Base-by-base conservation (phyloP, 2,113 vertebrate species). In the Myotis davidii region DNA sequence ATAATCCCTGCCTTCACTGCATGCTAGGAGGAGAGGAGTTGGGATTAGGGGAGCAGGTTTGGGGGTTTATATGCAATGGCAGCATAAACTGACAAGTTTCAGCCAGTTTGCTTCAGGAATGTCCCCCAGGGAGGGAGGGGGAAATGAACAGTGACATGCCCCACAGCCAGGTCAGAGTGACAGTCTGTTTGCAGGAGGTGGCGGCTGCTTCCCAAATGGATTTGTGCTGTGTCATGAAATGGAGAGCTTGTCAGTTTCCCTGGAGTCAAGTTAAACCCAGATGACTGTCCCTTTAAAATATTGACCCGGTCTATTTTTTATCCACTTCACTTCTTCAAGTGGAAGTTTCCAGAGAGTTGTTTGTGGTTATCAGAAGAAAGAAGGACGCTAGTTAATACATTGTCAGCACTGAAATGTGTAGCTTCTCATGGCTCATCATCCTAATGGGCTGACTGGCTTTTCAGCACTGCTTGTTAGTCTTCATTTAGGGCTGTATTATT, bases 381-480 rank as follows among this genome's bases (percentile, higher is more conserved):
- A 37, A 81, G n/a, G 52, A 54, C 82, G 27, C 54, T 42, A 4
- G 50, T 18, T 16, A 50, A 13, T 56, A 39, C 5, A 9, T 5
- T 0, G 1, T 50, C 59, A 87, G 39, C 32, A 39, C 32, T 8
- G 21, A 23, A 67, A 56, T 4, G 81, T 76, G 16, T 42, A 48
- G 13, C 27, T 2, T 85, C 64, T 81, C 48, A n/a, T 37, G 4
- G 2, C 84, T 73, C 92, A 67, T 69, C 76, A 32, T 81, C 69
- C 39, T 89, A 56, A 70, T 23, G 29, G 45, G 27, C 83, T 93
- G 83, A 85, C 37, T 70, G 78, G 39, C 54, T 93, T 37, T 94
- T 92, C 79, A 96, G 72, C 93, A 29, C 34, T 59, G 67, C 87
- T 87, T 3, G 0, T 88, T 67, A 32, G 52, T 94, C 97, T 97